Conservation (phyloP, 2,797 vertebrate species). For the Oryzias sinensis region DNA sequence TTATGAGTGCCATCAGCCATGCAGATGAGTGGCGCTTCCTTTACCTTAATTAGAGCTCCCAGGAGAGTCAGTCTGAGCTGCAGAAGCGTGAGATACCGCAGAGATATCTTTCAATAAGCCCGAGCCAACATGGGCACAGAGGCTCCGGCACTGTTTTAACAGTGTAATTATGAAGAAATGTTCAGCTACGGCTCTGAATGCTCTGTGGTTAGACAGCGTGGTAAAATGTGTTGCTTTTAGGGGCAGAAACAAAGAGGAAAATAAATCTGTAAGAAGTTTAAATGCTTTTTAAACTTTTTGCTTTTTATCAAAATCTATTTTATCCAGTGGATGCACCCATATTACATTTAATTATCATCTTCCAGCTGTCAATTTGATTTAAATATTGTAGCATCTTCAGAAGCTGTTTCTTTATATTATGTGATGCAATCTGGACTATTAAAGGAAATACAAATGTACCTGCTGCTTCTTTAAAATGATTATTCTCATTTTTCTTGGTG, state of each 20-base stretch:
- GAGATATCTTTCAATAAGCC: conserved; percentile 54
- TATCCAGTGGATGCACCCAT: no score
- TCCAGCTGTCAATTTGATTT: no score
- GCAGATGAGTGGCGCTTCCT: conserved; percentile 76
- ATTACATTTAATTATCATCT: no score
- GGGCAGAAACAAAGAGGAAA: not conserved
- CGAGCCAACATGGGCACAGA: conserved; percentile 22
- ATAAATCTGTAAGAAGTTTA: no score
- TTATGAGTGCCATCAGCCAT: conserved; percentile 70
- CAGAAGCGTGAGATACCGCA: conserved; percentile 50
- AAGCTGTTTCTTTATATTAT: no score
- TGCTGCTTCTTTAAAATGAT: no score
- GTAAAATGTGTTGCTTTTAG: conserved; percentile 30
- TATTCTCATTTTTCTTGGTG: no score
- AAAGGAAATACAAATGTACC: no score
- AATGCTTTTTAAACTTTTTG: no score
- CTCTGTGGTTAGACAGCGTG: conserved; percentile 34
- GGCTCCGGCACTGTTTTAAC: conserved; percentile 39
- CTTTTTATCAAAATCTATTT: no score
- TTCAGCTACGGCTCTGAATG: conserved; percentile 39
- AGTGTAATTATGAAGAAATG: conserved; percentile 37
- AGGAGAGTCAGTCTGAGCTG: conserved; percentile 62
- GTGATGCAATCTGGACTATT: no score
- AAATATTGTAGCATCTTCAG: no score
- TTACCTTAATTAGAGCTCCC: conserved; percentile 80